These are phyloP conservation scores for Labeo rohita DNA, from an alignment of 2,113 vertebrate species.

Conservation along the genomic window DNA sequence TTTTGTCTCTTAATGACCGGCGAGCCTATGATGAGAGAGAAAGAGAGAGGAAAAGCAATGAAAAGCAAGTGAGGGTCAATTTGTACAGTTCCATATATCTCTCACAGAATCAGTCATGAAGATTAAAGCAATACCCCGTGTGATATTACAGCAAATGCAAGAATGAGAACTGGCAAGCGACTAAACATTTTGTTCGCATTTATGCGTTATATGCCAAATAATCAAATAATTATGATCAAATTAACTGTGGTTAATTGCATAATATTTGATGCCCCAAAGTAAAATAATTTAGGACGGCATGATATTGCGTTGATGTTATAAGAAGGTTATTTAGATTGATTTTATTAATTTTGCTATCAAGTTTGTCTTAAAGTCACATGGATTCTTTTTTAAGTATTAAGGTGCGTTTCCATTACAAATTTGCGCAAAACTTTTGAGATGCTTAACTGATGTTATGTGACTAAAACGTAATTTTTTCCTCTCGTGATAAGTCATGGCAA, in stretches of 20 bases:
- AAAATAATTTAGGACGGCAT: background rate
- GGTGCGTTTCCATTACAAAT: too few relatives aligned
- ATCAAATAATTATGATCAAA: background rate
- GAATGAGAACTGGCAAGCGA: background rate
- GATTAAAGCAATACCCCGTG: background rate
- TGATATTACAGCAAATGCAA: background rate
- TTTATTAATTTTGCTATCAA: background rate
- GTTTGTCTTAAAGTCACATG: background rate
- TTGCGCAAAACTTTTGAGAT: too few relatives aligned
- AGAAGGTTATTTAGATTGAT: background rate
- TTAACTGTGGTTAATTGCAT: background rate
- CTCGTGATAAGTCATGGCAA: too few relatives aligned
- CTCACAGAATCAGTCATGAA: background rate
- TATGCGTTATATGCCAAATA: background rate
- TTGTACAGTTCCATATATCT: constrained; percentile 7
- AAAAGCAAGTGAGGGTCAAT: constrained; percentile 2
- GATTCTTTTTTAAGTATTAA: too few relatives aligned
- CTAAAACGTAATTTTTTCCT: too few relatives aligned
- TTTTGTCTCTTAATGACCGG: constrained; percentile 58
- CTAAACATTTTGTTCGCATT: background rate
- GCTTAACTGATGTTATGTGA: too few relatives aligned
- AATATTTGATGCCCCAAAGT: background rate
- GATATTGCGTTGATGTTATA: background rate
- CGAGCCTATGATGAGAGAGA: constrained; percentile 56
- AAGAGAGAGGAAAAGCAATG: background rate